Percentiles rank a stretch among this genome's conserved stretches.
These are phyloP conservation scores for Penaeus chinensis DNA, from an alignment of 1,140 invertebrate species.

Conservation along the genomic window DNA sequence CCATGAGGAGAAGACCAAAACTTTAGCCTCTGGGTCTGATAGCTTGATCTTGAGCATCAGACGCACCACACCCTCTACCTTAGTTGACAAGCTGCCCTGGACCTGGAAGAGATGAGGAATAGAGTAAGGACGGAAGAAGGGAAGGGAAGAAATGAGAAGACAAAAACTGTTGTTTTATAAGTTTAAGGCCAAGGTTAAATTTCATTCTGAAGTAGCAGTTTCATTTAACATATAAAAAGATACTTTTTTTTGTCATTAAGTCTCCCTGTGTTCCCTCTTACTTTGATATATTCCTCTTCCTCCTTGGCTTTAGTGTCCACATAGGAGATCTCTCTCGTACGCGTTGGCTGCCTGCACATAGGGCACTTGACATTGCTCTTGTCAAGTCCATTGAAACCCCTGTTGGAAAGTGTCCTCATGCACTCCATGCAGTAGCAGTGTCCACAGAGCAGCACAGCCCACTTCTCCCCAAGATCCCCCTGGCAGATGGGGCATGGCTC, in stretches of 20 bases:
- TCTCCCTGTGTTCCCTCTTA: constrained; percentile 37
- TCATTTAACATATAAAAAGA: too few species aligned
- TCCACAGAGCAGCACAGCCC: constrained; percentile 78
- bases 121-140: too few species aligned
- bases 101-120: neutral
- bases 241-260: too few species aligned
- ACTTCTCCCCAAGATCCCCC: constrained; percentile 72
- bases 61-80: constrained; percentile 78
- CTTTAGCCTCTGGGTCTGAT: constrained; percentile 75
- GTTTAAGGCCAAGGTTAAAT: too few species aligned
- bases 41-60: constrained; percentile 73
- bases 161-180: too few species aligned
- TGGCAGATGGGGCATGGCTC: constrained; percentile 81
- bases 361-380: constrained; percentile 72
- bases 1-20: constrained; percentile 83
- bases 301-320: constrained; percentile 70
- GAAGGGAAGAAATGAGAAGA: too few species aligned
- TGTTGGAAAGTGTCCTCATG: constrained; percentile 68
- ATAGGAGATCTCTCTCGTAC: constrained; percentile 73
- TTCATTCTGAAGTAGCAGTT: too few species aligned
- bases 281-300: constrained; percentile 65
- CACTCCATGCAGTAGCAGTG: constrained; percentile 78
- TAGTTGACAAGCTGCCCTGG: constrained; percentile 77
- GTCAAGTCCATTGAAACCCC: constrained; percentile 65
- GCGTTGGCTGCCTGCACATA: constrained; percentile 75